A percentile compares a stretch with the other conserved stretches of the same genome.
Conservation (phyloP, 2,797 vertebrate species). For the Acanthornis magna region DNA sequence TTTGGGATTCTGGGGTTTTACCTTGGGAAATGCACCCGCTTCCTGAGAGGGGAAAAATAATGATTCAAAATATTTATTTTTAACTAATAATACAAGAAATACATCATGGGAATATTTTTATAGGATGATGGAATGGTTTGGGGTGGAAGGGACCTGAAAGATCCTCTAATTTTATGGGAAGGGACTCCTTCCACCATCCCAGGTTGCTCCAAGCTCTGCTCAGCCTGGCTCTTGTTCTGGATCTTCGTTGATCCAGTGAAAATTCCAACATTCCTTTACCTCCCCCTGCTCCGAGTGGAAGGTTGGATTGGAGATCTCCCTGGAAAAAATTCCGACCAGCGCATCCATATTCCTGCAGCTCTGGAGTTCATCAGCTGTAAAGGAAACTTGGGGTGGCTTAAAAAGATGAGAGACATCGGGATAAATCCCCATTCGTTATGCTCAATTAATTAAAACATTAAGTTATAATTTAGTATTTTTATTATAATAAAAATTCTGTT, state of each 20-base stretch:
- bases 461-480: not conserved
- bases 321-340: not conserved
- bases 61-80: not conserved
- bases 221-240: not conserved
- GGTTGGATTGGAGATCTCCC: not conserved
- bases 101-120: not conserved
- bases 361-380: not conserved
- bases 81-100: not conserved
- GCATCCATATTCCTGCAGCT: not conserved
- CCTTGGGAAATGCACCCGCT: not conserved
- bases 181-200: not conserved
- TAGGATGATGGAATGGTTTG: not conserved
- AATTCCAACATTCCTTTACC: not conserved
- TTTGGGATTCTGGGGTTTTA: not conserved
- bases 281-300: not conserved
- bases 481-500: no score
- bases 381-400: not conserved
- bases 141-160: not conserved
- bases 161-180: not conserved
- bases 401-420: not conserved
- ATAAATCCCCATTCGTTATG: not conserved
- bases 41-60: rapidly evolving
- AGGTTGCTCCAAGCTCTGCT: not conserved
- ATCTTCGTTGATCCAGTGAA: not conserved
- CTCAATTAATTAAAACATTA: not conserved